A percentile compares a stretch with the other conserved stretches of the same genome.
Evolutionary conservation across 2,888 invertebrate species (phyloP).

Genomic region (Microctonus brassicae): DNA sequence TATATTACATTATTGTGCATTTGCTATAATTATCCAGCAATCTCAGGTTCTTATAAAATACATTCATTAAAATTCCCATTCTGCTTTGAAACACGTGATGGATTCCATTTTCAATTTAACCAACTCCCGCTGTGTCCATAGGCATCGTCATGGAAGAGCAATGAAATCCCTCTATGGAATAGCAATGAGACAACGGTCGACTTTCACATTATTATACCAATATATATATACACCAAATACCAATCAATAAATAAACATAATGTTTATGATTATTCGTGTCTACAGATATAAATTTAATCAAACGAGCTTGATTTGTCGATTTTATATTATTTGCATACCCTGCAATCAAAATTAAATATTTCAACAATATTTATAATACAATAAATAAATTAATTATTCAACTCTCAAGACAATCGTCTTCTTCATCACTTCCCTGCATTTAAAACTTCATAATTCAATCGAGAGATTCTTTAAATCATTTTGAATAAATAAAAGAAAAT

Average conservation of each 20-base stretch:
- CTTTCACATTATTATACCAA: slow-evolving; percentile 25
- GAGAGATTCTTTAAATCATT: too few species aligned
- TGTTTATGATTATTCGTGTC: too few species aligned
- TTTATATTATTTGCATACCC: too few species aligned
- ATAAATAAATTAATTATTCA: too few species aligned
- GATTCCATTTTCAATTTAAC: slow-evolving; percentile 69
- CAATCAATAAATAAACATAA: background rate
- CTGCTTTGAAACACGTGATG: slow-evolving; percentile 65
- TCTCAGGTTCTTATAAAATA: slow-evolving; percentile 61
- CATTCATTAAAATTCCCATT: slow-evolving; percentile 69
- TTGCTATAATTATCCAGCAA: slow-evolving; percentile 59
- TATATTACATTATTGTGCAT: background rate
- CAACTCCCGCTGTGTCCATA: slow-evolving; percentile 62
- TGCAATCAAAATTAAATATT: too few species aligned
- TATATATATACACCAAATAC: slow-evolving; percentile 26
- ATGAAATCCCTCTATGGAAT: slow-evolving; percentile 53
- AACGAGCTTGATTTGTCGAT: too few species aligned
- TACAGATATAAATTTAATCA: too few species aligned
- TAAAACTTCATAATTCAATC: too few species aligned
- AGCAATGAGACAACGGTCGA: slow-evolving; percentile 62
- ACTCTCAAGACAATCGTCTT: too few species aligned
- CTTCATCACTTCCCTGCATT: too few species aligned
- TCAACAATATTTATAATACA: too few species aligned
- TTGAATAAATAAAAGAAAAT: too few species aligned
- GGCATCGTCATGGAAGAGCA: slow-evolving; percentile 55